Evolutionary conservation across 37 sponge, comb jelly and placozoan genomes (phyloP), one percentile per base, ranked within the genome.

Genomic region (Aphrocallistes beatrix): DNA sequence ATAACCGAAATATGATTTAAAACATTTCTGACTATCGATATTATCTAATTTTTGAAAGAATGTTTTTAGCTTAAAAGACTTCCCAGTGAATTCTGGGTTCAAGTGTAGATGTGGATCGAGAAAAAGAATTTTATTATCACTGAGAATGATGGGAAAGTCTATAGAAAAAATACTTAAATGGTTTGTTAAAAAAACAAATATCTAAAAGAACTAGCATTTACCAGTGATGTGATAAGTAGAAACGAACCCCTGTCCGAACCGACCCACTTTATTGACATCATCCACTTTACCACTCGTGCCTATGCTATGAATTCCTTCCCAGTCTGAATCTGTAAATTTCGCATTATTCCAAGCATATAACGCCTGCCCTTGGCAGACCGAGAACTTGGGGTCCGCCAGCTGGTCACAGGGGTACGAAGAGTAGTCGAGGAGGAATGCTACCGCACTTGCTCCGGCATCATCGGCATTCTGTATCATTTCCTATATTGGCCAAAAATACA

Each of bases 381-480:
- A 42, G 13, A 6, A 42, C 10, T 16, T 13, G 45, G 45, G 45
- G 13, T 42, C 10, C 10, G 13, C 13, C 6, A 42, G 6, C 6
- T 42, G 6, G 13, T 42, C 45, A 13, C 45, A 42, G 45, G 10
- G 6, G 45, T 91, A 90, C 50, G 81, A 49, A 17, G 93, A 82
- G 38, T 90, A 87, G 51, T 94, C 95, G 25, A 92, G 39, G 81
- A 94, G 87, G 45, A 94, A 38, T 23, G 84, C 87, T 85, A 94
- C 89, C 51, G 89, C 90, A 19, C 81, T 87, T 30, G 94, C 94
- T 38, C 81, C 51, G 30, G 94, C 91, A 90, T 94, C 94, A 87
- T 94, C 94, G 23, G 94, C 94, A 91, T 94, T 94, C 81, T 94
- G 94, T 37, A 94, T 1, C 38, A 42, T 16, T 13, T 13, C 45